These are phyloP conservation scores for Elanoides forficatus DNA, from an alignment of 2,113 vertebrate species.

Conservation along the genomic window DNA sequence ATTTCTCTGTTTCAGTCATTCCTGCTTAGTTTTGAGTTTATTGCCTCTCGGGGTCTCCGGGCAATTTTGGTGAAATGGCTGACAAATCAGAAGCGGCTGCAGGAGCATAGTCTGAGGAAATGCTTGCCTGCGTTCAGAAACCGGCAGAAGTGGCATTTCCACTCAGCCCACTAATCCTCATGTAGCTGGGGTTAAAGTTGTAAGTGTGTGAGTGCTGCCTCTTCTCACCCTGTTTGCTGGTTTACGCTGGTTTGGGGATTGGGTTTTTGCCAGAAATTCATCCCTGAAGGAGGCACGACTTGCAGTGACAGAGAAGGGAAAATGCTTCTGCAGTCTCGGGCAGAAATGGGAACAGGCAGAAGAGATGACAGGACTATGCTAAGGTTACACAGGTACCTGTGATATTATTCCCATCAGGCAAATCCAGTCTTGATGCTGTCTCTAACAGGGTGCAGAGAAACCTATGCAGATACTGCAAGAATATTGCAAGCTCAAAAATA, in stretches of 20 bases:
- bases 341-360: background rate
- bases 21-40: background rate
- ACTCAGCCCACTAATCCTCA: background rate
- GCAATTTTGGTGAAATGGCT: background rate
- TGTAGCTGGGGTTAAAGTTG: background rate
- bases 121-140: background rate
- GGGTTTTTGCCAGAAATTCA: background rate
- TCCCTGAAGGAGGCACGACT: background rate
- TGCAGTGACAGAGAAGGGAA: background rate
- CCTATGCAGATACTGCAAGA: background rate
- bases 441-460: background rate
- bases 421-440: background rate
- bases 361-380: background rate
- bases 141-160: background rate
- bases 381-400: background rate
- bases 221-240: background rate
- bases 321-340: background rate
- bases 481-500: background rate
- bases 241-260: background rate
- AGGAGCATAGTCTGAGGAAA: background rate
- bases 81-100: background rate
- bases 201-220: fast-evolving
- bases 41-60: background rate
- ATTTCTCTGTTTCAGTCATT: background rate
- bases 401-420: background rate